These are phyloP conservation scores for Drosophila takahashii DNA, from an alignment of 1,140 invertebrate species.

Conservation along the genomic window DNA sequence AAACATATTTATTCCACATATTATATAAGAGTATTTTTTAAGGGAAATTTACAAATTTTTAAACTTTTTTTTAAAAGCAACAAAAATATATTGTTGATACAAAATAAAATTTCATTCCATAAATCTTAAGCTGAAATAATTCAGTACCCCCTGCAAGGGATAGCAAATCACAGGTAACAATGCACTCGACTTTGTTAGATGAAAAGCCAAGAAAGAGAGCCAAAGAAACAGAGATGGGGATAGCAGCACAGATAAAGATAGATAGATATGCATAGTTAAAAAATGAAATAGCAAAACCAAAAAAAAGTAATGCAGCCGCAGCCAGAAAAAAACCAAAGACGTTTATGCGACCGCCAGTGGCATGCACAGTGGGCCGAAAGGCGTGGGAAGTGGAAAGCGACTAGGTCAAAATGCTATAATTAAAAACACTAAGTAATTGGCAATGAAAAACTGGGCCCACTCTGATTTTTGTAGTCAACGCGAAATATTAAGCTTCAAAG, in stretches of 20 bases:
- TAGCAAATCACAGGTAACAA: slow-evolving; percentile 17
- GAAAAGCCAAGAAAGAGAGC: slow-evolving; percentile 2
- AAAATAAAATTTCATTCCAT: slow-evolving; percentile 14
- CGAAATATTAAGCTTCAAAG: too few relatives aligned
- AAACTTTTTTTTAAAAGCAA: too few relatives aligned
- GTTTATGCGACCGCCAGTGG: slow-evolving; percentile 63
- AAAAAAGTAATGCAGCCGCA: slow-evolving; percentile 50
- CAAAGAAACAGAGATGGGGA: background rate
- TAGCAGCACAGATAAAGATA: slow-evolving; percentile 28
- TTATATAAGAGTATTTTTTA: too few relatives aligned
- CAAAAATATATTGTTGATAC: background rate
- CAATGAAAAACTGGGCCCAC: background rate
- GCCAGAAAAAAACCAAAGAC: slow-evolving; percentile 34
- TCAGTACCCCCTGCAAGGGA: slow-evolving; percentile 5
- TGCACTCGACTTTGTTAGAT: slow-evolving; percentile 18
- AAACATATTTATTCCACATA: too few relatives aligned
- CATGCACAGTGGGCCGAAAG: slow-evolving; percentile 57
- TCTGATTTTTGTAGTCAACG: background rate
- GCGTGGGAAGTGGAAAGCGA: slow-evolving; percentile 1
- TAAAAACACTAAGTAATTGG: background rate
- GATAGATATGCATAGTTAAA: slow-evolving; percentile 24
- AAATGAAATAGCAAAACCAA: slow-evolving; percentile 64
- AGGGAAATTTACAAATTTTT: too few relatives aligned
- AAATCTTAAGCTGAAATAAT: background rate
- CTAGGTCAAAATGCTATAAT: background rate